These are phyloP conservation scores for Percopsis transmontana DNA, from an alignment of 2,113 vertebrate genomes.

Conservation along the genomic window DNA sequence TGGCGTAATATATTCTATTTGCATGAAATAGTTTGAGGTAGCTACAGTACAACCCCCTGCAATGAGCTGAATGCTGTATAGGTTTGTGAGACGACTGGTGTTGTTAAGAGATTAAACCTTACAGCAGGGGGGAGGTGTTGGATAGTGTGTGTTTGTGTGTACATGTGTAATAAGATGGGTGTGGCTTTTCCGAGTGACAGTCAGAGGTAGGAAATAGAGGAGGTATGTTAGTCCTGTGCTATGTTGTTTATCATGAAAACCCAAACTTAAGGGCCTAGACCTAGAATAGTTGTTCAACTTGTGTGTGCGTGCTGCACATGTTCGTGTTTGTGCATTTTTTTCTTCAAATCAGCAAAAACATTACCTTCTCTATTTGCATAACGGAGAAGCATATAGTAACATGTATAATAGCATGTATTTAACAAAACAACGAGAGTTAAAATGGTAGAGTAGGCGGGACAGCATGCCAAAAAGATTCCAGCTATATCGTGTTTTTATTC, in stretches of 20 bases:
- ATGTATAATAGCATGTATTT: too few relatives aligned
- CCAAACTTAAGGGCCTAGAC: neutral
- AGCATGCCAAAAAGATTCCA: too few relatives aligned
- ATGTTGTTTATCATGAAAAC: neutral
- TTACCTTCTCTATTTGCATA: too few relatives aligned
- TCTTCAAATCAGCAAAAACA: too few relatives aligned
- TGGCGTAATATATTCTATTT: conserved; percentile 47
- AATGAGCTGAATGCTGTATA: conserved; percentile 26
- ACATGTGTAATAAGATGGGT: neutral
- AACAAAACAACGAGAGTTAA: too few relatives aligned
- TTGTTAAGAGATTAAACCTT: conserved; percentile 26
- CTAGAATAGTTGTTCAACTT: neutral
- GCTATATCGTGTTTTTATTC: too few relatives aligned
- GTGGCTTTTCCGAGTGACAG: conserved; percentile 1
- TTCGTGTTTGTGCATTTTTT: too few relatives aligned
- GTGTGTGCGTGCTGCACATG: too few relatives aligned
- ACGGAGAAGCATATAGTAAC: too few relatives aligned
- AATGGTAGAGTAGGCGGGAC: too few relatives aligned
- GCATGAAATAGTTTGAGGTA: conserved; percentile 37
- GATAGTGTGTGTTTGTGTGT: neutral
- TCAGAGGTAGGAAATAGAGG: neutral
- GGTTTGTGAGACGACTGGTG: conserved; percentile 22
- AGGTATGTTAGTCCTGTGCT: neutral
- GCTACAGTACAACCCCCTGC: conserved; percentile 35
- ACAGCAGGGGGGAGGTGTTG: neutral